Base-by-base conservation (phyloP, 2,888 invertebrate genomes). In the Oegoconia quadripuncta region DNA sequence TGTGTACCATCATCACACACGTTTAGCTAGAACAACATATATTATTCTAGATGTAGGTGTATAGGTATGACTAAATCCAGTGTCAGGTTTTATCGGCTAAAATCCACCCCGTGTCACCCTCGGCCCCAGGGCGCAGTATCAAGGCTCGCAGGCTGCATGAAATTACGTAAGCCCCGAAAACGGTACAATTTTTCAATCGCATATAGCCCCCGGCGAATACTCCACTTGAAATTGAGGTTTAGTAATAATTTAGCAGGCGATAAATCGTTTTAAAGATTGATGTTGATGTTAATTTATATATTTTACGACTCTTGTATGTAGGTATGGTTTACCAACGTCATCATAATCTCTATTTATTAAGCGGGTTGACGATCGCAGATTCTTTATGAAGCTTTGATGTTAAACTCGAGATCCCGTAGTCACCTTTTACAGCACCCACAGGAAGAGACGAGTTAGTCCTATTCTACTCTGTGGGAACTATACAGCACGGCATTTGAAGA, bases 171-270 rank as follows among this genome's bases (percentile, higher is more conserved):
- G 68, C 71, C 46, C 56, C 46, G 53, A 53, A n/a, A 57, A 52
- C 59, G 72, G 63, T 58, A 78, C 80, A 74, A 83, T 83, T 82
- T 84, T 84, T 84, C 84, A 82, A 84, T 82, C 74, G 68, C 50
- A 47, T 54, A 68, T 65, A 66, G 78, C 83, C 73, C 45, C 41
- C 44, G 72, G 82, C 77, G 46, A 62, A 52, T 61, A 57, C 52
- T 50, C 52, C 59, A 59, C 50, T 57, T 47, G 58, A 72, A 74
- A 79, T 74, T 73, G 70, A 59, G 53, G 66, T 71, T 79, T 73
- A 74, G 63, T 61, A 64, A 70, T 73, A 64, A 74, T 75, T 73
- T 67, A 61, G 48, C 41, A 56, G 52, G 59, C 50, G 59, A 60
- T 64, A 59, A 59, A 63, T 59, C 50, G 45, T 37, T 48, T 52